Evolutionary conservation across 92 coral and sea anemone species (phyloP), one percentile per base, ranked within the genome.

Genomic region (Galaxea fascicularis): DNA sequence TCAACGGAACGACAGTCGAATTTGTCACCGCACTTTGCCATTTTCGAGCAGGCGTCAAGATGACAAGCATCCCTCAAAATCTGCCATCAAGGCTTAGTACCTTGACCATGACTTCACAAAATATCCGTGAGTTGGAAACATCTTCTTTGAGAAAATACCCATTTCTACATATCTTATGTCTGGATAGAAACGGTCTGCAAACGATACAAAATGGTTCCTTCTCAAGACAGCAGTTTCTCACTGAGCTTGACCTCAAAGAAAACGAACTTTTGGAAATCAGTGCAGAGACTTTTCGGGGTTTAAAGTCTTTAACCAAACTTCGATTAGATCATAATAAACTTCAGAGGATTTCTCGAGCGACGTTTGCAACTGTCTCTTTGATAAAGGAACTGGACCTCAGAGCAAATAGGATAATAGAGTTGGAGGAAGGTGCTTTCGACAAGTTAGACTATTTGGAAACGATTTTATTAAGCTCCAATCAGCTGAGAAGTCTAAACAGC

Each of bases 361-460:
- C 83, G 29, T 94, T 94, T 63, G 15, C 0, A 20, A 35, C 64
- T 28, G 65, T 78, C 39, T 85, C 74, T 25, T 66, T 80, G 4
- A 59, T 94, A 22, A 60, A 52, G 12, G 28, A 47, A 5, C 60
- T 94, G 11, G 87, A 91, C 45, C 74, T 94, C 41, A 85, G 84
- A 20, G 87, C 31, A 16, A 94, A 94, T 71, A 11, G 26, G 7
- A 89, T 94, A 20, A 44, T 51, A 18, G 68, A 31, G 9, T 60
- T 93, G 21, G 90, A 74, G 28, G 80, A 89, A 56, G 98, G 95
- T 20, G 92, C 93, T 10, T 94, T 94, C 59, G 85, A 86, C 24
- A 83, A 89, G 72, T 57, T 94, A 31, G 69, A 87, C 58, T 49
- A 73, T 63, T 71, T 94, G 56, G 29, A 71, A 54, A 83, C 62